These are phyloP conservation scores for Macrobrachium rosenbergii DNA, from an alignment of 1,140 invertebrate species.

Conservation along the genomic window DNA sequence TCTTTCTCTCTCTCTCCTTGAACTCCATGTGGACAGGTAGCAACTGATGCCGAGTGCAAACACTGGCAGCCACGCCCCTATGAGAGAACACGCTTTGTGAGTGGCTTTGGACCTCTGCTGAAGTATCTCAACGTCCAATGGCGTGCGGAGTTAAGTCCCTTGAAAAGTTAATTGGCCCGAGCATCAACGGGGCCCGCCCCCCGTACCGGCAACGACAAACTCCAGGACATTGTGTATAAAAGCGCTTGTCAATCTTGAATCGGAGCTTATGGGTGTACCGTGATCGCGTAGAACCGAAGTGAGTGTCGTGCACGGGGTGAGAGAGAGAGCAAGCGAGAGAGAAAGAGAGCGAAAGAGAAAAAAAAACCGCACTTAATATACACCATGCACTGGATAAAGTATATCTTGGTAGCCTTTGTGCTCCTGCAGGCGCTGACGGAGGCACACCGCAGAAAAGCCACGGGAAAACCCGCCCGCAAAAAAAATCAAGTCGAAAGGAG, in stretches of 20 bases:
- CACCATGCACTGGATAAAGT: constrained; percentile 49
- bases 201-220: constrained; percentile 46
- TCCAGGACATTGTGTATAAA: constrained; percentile 58
- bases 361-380: no score
- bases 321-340: constrained; percentile 1
- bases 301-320: neutral
- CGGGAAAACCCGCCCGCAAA: constrained; percentile 18
- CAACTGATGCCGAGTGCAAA: neutral
- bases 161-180: constrained; percentile 62
- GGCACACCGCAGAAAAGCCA: constrained; percentile 23
- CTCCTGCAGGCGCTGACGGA: constrained; percentile 49
- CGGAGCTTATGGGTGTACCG: constrained; percentile 50
- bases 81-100: constrained; percentile 3
- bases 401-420: constrained; percentile 30
- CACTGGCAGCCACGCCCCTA: constrained; percentile 41
- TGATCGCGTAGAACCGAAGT: constrained; percentile 36
- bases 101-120: constrained; percentile 30
- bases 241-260: constrained; percentile 63
- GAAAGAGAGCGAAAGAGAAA: no score
- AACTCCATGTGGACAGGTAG: constrained; percentile 37
- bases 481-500: constrained; percentile 2
- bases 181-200: constrained; percentile 49
- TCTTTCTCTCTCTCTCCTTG: no score
- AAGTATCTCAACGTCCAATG: constrained; percentile 40
- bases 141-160: constrained; percentile 42